Conservation (phyloP, 2,888 invertebrate species). For the Macropis europaea region DNA sequence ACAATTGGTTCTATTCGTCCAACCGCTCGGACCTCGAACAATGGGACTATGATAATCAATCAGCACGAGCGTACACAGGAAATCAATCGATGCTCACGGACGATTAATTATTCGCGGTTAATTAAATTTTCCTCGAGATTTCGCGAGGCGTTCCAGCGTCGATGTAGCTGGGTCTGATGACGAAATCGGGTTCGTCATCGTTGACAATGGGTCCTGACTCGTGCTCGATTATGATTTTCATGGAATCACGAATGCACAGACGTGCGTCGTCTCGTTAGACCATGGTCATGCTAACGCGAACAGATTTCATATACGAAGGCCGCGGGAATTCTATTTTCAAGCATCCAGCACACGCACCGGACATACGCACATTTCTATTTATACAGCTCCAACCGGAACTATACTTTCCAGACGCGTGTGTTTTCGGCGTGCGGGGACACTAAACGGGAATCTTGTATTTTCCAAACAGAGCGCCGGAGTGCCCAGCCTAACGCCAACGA, state of each 20-base stretch:
- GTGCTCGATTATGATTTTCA: conserved; percentile 43
- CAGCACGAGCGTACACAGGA: background rate
- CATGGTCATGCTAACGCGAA: background rate
- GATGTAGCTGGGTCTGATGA: conserved; percentile 17
- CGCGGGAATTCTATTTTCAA: conserved; percentile 55
- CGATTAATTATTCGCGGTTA: conserved; percentile 11
- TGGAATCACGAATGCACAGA: conserved; percentile 22
- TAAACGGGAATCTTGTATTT: background rate
- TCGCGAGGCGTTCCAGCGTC: background rate
- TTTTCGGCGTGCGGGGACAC: conserved; percentile 1
- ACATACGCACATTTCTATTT: conserved; percentile 63
- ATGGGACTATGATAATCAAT: conserved; percentile 12
- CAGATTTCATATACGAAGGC: conserved; percentile 28
- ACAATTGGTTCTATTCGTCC: background rate
- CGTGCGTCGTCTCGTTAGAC: background rate
- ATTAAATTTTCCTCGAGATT: background rate
- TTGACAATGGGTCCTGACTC: conserved; percentile 12
- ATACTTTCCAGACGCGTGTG: conserved; percentile 57
- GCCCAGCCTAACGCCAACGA: too few relatives aligned
- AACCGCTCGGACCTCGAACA: conserved; percentile 3
- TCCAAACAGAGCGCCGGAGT: too few relatives aligned
- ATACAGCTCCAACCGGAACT: conserved; percentile 69
- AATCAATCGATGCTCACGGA: background rate
- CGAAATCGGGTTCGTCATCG: conserved; percentile 33
- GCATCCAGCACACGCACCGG: conserved; percentile 42